phyloP scores from a whole-genome alignment of 2,888 invertebrate genomes.

The Flabesymbios commensalis region DNA sequence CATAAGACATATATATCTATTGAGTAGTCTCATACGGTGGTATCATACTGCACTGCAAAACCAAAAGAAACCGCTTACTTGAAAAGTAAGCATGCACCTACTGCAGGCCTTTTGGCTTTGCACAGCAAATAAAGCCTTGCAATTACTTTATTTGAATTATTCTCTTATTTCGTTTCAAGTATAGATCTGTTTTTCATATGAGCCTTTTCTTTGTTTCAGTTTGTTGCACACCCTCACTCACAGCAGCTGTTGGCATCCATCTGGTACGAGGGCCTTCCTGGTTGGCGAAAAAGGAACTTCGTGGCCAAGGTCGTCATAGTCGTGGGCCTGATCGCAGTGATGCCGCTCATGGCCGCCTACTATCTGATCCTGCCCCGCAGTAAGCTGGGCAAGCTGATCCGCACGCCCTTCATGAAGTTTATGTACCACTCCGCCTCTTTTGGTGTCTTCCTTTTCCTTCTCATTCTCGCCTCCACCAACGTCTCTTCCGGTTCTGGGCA shows the following conservation, averaged over 20 bases:
- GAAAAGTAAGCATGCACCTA: too few species aligned
- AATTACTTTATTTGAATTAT: too few species aligned
- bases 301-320: constrained; percentile 50
- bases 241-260: constrained; percentile 63
- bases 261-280: constrained; percentile 31
- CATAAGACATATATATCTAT: too few species aligned
- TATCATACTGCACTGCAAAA: too few species aligned
- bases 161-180: too few species aligned
- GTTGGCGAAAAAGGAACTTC: constrained; percentile 57
- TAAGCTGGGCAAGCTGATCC: constrained; percentile 63
- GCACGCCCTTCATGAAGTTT: constrained; percentile 68
- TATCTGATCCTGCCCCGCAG: constrained; percentile 65
- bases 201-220: constrained; percentile 63
- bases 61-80: too few species aligned
- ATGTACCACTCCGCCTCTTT: constrained; percentile 67
- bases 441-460: constrained; percentile 64
- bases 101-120: too few species aligned
- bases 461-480: constrained; percentile 64
- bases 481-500: constrained; percentile 46
- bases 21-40: too few species aligned
- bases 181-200: too few species aligned
- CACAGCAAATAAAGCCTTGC: too few species aligned
- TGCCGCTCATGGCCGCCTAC: constrained; percentile 63
- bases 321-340: constrained; percentile 19
- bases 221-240: constrained; percentile 67